Conservation (phyloP, 2,888 invertebrate species). For the Tholera decimalis region DNA sequence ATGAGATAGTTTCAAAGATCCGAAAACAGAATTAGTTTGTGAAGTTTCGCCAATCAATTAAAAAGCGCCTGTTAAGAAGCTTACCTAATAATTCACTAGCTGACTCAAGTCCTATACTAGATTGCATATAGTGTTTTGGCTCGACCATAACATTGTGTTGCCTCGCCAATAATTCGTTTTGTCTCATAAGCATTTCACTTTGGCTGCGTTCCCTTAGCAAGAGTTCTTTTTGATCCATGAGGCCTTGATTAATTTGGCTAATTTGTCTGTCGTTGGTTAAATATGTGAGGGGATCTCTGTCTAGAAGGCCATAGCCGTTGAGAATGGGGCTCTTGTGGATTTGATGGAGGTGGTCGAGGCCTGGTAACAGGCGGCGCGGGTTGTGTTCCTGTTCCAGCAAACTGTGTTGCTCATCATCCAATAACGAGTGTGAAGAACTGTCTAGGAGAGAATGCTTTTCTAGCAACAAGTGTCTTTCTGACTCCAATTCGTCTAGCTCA, state of each 20-base stretch:
- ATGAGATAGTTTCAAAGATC: neutral
- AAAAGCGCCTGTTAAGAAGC: conserved; percentile 34
- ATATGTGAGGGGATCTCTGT: conserved; percentile 71
- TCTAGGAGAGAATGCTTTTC: conserved; percentile 88
- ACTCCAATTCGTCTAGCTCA: conserved; percentile 87
- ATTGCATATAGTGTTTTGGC: conserved; percentile 85
- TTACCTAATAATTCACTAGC: conserved; percentile 90
- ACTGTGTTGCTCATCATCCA: conserved; percentile 86
- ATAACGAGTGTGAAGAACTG: conserved; percentile 85
- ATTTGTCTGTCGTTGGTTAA: conserved; percentile 84
- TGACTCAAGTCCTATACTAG: conserved; percentile 86
- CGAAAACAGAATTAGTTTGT: neutral
- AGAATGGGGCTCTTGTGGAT: conserved; percentile 82
- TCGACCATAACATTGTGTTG: conserved; percentile 83
- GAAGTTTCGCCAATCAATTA: conserved; percentile 34
- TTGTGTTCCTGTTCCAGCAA: conserved; percentile 69
- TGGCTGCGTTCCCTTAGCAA: conserved; percentile 81
- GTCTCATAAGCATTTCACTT: conserved; percentile 84
- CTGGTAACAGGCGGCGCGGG: conserved; percentile 68
- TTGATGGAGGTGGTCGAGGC: conserved; percentile 80
- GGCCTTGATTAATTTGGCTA: conserved; percentile 85
- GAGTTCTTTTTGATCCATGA: conserved; percentile 83
- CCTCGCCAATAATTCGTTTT: conserved; percentile 83
- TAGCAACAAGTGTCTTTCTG: conserved; percentile 88
- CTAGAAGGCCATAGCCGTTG: conserved; percentile 85